A percentile compares a stretch with the other conserved stretches of the same genome.
Evolutionary conservation across 92 coral and sea anemone species (phyloP).

Genomic region (Parazoanthus atlanticus): DNA sequence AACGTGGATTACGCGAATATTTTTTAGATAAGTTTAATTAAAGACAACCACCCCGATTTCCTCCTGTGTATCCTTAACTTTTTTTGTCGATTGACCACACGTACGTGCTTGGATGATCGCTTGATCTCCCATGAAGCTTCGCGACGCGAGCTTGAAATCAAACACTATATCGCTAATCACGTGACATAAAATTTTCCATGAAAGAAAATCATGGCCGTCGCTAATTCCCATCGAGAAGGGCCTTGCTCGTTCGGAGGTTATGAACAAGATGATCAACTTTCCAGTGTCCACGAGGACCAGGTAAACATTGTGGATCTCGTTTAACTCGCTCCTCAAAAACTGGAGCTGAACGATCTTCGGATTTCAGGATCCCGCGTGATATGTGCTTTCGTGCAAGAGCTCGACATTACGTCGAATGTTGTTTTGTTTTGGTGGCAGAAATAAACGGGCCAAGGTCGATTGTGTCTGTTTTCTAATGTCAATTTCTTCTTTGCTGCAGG

Average conservation of each 20-base stretch:
- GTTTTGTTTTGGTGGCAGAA: conserved; percentile 84
- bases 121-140: conserved; percentile 56
- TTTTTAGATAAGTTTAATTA: too few relatives aligned
- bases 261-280: conserved; percentile 65
- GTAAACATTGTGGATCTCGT: conserved; percentile 40
- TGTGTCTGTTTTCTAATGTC: conserved; percentile 39
- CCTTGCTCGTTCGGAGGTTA: conserved; percentile 58
- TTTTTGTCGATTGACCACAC: neutral
- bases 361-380: conserved; percentile 33
- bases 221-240: conserved; percentile 72
- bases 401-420: conserved; percentile 54
- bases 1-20: too few relatives aligned
- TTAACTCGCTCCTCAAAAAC: neutral
- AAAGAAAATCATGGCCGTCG: conserved; percentile 91
- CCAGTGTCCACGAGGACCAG: conserved; percentile 85
- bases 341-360: neutral
- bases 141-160: conserved; percentile 34
- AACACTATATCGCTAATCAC: conserved; percentile 62
- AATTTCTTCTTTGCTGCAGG: conserved; percentile 71
- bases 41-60: too few relatives aligned
- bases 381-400: conserved; percentile 72
- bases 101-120: conserved; percentile 22
- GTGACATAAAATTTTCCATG: conserved; percentile 78
- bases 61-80: too few relatives aligned
- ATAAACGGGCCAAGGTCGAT: conserved; percentile 46